Base-by-base conservation (phyloP, 1,140 invertebrate genomes). In the Drosophila ficusphila region DNA sequence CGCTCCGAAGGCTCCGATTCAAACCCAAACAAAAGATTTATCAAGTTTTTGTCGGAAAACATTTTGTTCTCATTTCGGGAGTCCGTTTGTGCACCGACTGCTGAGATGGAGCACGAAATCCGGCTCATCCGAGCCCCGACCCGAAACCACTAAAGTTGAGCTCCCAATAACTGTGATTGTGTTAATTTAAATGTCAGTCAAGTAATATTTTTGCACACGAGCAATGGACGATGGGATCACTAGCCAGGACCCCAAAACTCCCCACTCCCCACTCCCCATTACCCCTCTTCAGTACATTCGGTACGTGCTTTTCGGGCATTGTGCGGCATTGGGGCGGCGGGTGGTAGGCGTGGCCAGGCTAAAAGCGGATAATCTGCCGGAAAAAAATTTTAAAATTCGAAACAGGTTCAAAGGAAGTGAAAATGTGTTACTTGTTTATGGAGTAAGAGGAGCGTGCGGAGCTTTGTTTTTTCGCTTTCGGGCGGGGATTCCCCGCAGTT, bases 161-260 rank as follows among this genome's bases (percentile, higher is more conserved):
- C 60, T 68, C 78, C 79, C 81, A 86, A 85, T 86, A 85, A 85
- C 76, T 86, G 79, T 86, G 82, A 88, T 88, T 88, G 82, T 88
- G 82, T 88, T 88, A 88, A 88, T 88, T 88, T 88, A 88, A 88
- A 88, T 88, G 82, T 88, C 82, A 88, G 82, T 88, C 82, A 88
- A 88, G 82, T 88, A 88, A 88, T 88, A 88, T 82, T 88, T 88
- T 82, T 67, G 69, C 81, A 77, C 69, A 81, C 67, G 70, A 61
- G 53, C 56, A 53, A 60, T 42, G 61, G 60, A 67, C 78, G 44
- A 56, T 51, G 70, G 64, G 79, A 71, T 70, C 52, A 58, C 53
- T 77, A 31, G 60, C 76, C 54, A 57, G 62, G 18, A 57, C 46
- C 62, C 23, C 25, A 29, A 6, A 27, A 21, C 8, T 4, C 7